Conservation (phyloP, 2,888 invertebrate species). For the Drosophila aldrichi region DNA sequence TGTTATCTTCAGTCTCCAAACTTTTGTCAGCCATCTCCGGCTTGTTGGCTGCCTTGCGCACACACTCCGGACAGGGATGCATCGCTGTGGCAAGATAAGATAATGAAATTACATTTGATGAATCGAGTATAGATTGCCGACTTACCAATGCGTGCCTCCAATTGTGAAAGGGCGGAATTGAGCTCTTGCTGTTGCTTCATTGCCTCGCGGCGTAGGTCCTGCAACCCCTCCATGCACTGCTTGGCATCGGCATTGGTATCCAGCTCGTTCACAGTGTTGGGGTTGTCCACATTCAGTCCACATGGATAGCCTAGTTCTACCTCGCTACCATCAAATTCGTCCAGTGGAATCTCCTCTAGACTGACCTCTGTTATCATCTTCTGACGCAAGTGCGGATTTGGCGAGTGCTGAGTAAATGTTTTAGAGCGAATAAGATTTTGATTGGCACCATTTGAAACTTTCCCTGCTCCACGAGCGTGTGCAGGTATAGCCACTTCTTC, state of each 20-base stretch:
- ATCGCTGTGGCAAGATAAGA: constrained; percentile 52
- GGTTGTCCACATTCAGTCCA: constrained; percentile 71
- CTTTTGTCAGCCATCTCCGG: constrained; percentile 85
- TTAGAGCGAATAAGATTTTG: constrained; percentile 87
- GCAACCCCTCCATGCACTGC: constrained; percentile 88
- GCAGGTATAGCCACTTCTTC: constrained; percentile 26
- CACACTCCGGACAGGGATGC: constrained; percentile 82
- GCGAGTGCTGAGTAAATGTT: constrained; percentile 90
- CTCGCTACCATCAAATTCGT: constrained; percentile 63
- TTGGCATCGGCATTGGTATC: constrained; percentile 89
- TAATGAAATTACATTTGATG: not conserved
- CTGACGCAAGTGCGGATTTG: constrained; percentile 86
- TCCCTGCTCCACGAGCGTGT: not conserved
- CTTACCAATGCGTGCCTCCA: constrained; percentile 85
- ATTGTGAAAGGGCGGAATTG: constrained; percentile 82
- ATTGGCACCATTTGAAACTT: constrained; percentile 55
- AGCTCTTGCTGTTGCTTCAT: constrained; percentile 88
- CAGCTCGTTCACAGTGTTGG: constrained; percentile 84
- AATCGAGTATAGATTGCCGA: not conserved
- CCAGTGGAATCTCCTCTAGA: constrained; percentile 90
- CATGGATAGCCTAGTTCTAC: constrained; percentile 81
- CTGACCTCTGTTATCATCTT: constrained; percentile 87
- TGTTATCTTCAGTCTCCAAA: constrained; percentile 82
- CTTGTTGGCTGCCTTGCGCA: constrained; percentile 75
- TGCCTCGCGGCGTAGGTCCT: constrained; percentile 88